These are phyloP conservation scores for Raphicerus campestris DNA, from an alignment of 2,113 vertebrate species.

Conservation along the genomic window DNA sequence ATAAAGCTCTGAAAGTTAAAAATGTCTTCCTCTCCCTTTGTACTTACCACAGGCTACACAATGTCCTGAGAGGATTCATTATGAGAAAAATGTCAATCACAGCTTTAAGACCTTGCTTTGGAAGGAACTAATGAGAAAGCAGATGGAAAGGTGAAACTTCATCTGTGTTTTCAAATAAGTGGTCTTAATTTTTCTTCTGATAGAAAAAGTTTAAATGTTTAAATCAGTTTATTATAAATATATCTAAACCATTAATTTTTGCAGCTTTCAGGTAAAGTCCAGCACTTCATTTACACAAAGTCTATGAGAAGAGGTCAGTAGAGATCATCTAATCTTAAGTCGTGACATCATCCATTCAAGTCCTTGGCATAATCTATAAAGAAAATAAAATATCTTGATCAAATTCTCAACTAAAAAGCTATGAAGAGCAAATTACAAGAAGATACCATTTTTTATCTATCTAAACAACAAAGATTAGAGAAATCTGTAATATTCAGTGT, in stretches of 20 bases:
- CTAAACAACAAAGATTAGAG: not conserved
- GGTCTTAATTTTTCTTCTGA: slow-evolving; percentile 69
- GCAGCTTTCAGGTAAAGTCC: slow-evolving; percentile 77
- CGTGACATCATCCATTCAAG: slow-evolving; percentile 99
- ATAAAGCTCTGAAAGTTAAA: slow-evolving; percentile 62
- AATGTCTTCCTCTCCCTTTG: slow-evolving; percentile 76
- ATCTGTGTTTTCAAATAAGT: slow-evolving; percentile 64
- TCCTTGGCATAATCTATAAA: slow-evolving; percentile 94
- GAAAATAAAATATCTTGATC: slow-evolving; percentile 16
- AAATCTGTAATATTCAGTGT: not conserved
- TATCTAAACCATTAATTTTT: slow-evolving; percentile 77
- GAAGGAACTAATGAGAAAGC: slow-evolving; percentile 64
- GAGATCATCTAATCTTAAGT: slow-evolving; percentile 96
- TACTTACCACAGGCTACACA: slow-evolving; percentile 78
- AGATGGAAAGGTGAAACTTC: slow-evolving; percentile 39
- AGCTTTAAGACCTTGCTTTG: slow-evolving; percentile 65
- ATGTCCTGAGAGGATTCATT: slow-evolving; percentile 76
- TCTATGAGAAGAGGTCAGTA: slow-evolving; percentile 78
- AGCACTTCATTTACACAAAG: slow-evolving; percentile 74
- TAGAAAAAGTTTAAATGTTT: slow-evolving; percentile 78
- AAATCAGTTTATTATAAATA: slow-evolving; percentile 82
- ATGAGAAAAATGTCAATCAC: slow-evolving; percentile 62
- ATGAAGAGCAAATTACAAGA: not conserved
- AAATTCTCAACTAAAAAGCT: slow-evolving; percentile 25
- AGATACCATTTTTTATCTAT: not conserved